Conservation (phyloP, 2,888 invertebrate genomes). For the Cerceris rybyensis region DNA sequence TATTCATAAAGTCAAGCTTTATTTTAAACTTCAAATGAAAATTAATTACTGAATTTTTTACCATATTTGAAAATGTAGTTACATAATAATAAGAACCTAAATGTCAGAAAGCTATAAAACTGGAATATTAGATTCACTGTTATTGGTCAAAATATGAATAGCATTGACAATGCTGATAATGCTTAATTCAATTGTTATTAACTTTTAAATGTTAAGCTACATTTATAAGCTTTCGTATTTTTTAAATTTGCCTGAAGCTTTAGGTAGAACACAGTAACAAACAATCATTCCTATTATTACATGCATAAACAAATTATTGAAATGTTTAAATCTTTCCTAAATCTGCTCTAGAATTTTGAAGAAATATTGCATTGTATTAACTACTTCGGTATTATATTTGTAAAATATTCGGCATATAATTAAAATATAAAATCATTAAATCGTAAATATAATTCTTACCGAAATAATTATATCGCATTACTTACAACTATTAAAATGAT, state of each 20-base stretch:
- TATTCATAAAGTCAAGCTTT: not conserved
- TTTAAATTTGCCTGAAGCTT: not conserved
- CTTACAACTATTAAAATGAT: constrained; percentile 6
- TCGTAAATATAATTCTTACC: constrained; percentile 5
- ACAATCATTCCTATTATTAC: no score
- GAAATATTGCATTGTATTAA: no score
- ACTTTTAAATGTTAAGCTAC: not conserved
- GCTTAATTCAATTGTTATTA: not conserved
- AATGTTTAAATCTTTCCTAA: no score
- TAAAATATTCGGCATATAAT: not conserved
- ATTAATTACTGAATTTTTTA: not conserved
- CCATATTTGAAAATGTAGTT: not conserved
- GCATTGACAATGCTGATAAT: not conserved
- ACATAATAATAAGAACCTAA: not conserved
- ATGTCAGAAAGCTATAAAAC: not conserved
- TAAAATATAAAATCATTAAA: not conserved
- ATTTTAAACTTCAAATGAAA: no score
- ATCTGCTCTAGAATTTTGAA: no score
- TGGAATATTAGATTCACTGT: constrained; percentile 3
- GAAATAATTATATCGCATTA: constrained; percentile 1
- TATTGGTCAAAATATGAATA: constrained; percentile 8
- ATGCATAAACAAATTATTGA: no score
- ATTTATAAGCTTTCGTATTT: not conserved
- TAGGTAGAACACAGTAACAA: no score
- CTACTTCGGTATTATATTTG: no score